Evolutionary conservation across 1,140 invertebrate genomes (phyloP).

Genomic region (Aleiodes sp.): DNA sequence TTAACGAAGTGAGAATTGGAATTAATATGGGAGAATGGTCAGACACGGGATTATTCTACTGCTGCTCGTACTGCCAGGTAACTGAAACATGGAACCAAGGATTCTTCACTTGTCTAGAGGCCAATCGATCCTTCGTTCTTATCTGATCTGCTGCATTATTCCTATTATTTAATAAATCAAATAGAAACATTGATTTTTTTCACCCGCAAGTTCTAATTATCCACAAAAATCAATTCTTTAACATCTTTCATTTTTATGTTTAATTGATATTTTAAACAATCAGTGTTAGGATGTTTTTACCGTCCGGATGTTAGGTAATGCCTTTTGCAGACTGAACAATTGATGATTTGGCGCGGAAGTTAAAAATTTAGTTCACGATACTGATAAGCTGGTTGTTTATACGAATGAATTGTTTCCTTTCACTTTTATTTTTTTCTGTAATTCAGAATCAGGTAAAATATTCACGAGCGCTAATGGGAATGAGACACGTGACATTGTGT

Average conservation of each 20-base stretch:
- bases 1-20: not conserved
- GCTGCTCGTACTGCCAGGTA: conserved; percentile 9
- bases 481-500: too few species aligned
- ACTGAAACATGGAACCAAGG: conserved; percentile 11
- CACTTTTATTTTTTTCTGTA: too few species aligned
- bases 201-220: too few species aligned
- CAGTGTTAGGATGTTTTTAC: not conserved
- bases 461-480: too few species aligned
- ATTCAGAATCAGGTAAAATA: too few species aligned
- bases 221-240: too few species aligned
- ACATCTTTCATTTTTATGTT: too few species aligned
- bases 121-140: not conserved
- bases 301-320: conserved; percentile 1
- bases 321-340: not conserved
- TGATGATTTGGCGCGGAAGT: not conserved
- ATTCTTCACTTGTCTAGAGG: conserved; percentile 2
- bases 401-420: too few species aligned
- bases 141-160: not conserved
- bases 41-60: conserved; percentile 4
- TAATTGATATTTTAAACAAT: too few species aligned
- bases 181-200: too few species aligned
- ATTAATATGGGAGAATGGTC: conserved; percentile 12
- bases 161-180: not conserved
- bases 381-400: too few species aligned
- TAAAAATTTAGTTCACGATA: not conserved